A percentile compares a stretch with the other conserved stretches of the same genome.
phyloP scores from a whole-genome alignment of 2,113 vertebrate genomes.

The Thalassoma bifasciatum region DNA sequence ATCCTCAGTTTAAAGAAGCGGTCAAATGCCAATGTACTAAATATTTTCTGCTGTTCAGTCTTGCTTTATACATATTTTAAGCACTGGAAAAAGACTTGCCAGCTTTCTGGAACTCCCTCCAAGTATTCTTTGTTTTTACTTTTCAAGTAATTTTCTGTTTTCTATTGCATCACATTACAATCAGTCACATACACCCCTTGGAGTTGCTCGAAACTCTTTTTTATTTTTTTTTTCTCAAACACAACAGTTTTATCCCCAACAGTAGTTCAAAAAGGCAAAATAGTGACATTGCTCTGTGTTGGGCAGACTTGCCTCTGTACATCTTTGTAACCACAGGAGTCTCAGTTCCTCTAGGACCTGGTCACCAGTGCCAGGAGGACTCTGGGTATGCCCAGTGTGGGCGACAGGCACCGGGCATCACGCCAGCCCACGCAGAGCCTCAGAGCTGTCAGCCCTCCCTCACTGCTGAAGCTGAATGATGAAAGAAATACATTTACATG shows the following conservation, averaged over 20 bases:
- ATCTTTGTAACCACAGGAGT: slow-evolving; percentile 4
- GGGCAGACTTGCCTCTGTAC: neutral
- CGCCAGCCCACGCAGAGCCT: slow-evolving; percentile 30
- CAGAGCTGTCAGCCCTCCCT: slow-evolving; percentile 35
- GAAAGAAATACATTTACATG: slow-evolving; percentile 61
- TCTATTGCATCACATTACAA: too few relatives aligned
- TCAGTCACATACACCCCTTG: neutral
- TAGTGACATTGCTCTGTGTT: slow-evolving; percentile 6
- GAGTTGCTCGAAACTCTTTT: neutral
- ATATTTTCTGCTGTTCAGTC: neutral
- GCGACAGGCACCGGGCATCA: slow-evolving; percentile 5
- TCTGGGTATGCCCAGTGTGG: slow-evolving; percentile 22
- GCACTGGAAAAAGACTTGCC: neutral
- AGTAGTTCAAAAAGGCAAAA: neutral
- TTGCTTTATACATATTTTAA: neutral
- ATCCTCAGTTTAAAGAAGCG: neutral
- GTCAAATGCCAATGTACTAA: neutral
- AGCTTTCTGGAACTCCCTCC: neutral
- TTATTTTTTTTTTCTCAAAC: neutral
- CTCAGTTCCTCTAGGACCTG: slow-evolving; percentile 44
- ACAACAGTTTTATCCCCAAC: neutral
- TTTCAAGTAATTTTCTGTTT: neutral
- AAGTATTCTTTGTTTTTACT: neutral
- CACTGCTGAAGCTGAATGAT: slow-evolving; percentile 25
- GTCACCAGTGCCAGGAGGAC: slow-evolving; percentile 11